Conservation (phyloP, 2,113 vertebrate species). For the Coturnix japonica region DNA sequence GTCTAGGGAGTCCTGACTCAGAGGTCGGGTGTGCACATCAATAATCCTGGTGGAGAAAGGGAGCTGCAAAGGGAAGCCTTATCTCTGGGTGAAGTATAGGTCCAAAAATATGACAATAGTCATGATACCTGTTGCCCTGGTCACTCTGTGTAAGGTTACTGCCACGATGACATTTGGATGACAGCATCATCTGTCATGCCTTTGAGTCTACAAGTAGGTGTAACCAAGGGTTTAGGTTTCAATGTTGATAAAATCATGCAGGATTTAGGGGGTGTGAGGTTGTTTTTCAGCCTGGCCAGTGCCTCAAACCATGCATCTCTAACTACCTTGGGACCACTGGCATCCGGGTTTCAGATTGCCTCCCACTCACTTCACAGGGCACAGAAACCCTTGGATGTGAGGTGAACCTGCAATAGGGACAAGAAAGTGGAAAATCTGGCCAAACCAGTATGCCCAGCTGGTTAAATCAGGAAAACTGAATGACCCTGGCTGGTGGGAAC, state of each 20-base stretch:
- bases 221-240: constrained; percentile 40
- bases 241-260: not conserved
- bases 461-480: not conserved
- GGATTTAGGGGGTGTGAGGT: not conserved
- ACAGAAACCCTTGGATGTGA: not conserved
- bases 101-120: constrained; percentile 54
- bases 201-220: constrained; percentile 18
- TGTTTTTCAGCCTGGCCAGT: not conserved
- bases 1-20: not conserved
- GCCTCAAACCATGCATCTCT: not conserved
- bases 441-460: constrained; percentile 4
- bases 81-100: not conserved
- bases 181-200: constrained; percentile 13
- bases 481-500: not conserved
- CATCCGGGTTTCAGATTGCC: fast-evolving
- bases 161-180: constrained; percentile 64
- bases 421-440: constrained; percentile 5
- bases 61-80: not conserved
- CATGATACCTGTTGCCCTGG: not conserved
- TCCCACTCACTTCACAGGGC: constrained; percentile 55
- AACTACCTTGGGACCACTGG: fast-evolving
- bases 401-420: not conserved
- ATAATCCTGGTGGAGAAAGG: not conserved
- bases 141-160: constrained; percentile 18
- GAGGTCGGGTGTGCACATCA: fast-evolving